Conservation (phyloP, 2,888 invertebrate species). For the Amblyteles armatorius region DNA sequence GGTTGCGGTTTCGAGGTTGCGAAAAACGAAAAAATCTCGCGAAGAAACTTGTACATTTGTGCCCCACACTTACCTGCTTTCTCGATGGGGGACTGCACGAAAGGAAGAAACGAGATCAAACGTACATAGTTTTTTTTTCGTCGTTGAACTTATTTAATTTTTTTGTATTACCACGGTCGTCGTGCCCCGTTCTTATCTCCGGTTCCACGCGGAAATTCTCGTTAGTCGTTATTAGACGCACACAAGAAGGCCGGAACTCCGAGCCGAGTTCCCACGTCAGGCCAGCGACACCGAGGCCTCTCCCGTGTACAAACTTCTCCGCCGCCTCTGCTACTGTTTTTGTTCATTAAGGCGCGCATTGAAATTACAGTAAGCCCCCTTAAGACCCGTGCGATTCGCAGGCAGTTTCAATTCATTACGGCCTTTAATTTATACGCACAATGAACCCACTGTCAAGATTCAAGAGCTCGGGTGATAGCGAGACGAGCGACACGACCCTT, state of each 20-base stretch:
- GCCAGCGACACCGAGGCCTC: constrained; percentile 15
- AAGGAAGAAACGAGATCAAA: not conserved
- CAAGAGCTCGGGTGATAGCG: not conserved
- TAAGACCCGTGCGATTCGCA: constrained; percentile 28
- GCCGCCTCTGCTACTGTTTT: not conserved
- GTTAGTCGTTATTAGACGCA: constrained; percentile 26
- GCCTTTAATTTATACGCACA: constrained; percentile 29
- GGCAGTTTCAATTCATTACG: constrained; percentile 28
- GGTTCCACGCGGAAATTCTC: constrained; percentile 42
- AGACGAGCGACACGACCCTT: constrained; percentile 39
- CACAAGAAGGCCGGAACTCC: constrained; percentile 52
- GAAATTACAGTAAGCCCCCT: constrained; percentile 1
- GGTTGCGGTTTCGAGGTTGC: not conserved
- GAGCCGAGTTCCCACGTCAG: constrained; percentile 61
- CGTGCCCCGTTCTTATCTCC: not conserved
- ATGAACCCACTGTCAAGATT: not conserved
- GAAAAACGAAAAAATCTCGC: not conserved
- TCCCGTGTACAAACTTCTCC: constrained; percentile 12
- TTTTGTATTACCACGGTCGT: not conserved
- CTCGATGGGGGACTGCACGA: not conserved
- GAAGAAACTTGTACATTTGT: not conserved
- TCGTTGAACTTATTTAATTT: constrained; percentile 3
- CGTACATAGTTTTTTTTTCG: constrained; percentile 2
- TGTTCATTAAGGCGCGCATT: constrained; percentile 19
- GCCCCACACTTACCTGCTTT: not conserved